Conservation (phyloP, 2,888 invertebrate genomes). For the Vandiemenella viatica region DNA sequence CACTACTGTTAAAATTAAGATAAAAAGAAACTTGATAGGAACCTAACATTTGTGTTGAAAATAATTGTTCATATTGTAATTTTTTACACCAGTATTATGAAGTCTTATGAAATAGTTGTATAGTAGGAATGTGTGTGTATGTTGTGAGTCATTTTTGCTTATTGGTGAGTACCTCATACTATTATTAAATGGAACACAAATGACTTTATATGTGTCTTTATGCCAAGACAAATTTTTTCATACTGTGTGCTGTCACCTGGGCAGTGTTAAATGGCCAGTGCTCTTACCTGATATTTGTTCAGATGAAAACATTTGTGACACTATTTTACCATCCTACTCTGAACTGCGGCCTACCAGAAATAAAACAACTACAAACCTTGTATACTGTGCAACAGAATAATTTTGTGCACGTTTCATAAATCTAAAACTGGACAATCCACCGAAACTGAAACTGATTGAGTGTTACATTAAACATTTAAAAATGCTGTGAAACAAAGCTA, state of each 20-base stretch:
- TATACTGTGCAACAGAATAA: too few relatives aligned
- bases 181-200: neutral
- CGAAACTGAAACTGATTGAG: neutral
- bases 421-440: neutral
- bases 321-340: neutral
- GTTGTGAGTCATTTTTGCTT: conserved; percentile 5
- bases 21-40: conserved; percentile 1
- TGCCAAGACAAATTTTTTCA: too few relatives aligned
- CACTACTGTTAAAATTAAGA: too few relatives aligned
- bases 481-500: neutral
- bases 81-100: conserved; percentile 10
- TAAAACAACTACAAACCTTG: neutral
- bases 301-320: neutral
- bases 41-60: neutral
- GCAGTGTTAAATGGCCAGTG: neutral
- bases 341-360: conserved; percentile 1
- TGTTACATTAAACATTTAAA: neutral
- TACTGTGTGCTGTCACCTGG: too few relatives aligned
- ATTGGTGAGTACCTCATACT: too few relatives aligned
- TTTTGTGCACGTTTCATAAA: neutral
- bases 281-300: neutral
- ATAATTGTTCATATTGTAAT: conserved; percentile 1
- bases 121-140: conserved; percentile 7
- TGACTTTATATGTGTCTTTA: too few relatives aligned
- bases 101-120: conserved; percentile 2